phyloP scores from a whole-genome alignment of 2,797 vertebrate genomes.

The Lacerta agilis region DNA sequence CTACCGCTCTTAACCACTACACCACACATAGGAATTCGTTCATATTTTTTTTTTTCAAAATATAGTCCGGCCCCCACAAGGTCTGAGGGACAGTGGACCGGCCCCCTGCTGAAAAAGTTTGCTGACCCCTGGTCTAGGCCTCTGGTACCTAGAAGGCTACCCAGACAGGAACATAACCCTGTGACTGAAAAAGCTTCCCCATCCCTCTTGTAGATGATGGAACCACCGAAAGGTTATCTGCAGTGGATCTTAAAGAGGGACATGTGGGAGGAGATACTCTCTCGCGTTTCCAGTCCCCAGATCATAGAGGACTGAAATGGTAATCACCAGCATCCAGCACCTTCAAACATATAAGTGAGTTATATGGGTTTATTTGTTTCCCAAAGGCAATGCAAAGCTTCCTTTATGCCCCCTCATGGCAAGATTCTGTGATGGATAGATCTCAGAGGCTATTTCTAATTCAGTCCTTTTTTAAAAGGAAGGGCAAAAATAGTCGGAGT shows the following conservation, averaged over 20 bases:
- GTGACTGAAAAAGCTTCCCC: no score
- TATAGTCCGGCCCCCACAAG: no score
- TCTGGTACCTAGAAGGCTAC: no score
- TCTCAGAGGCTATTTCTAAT: not conserved
- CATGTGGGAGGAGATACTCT: not conserved
- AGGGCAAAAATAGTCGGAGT: not conserved
- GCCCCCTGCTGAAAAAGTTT: no score
- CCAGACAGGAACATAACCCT: no score
- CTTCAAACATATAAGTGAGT: not conserved
- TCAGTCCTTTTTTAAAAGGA: not conserved
- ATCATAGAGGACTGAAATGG: not conserved
- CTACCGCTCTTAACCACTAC: no score
- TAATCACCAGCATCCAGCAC: not conserved
- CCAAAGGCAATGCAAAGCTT: not conserved
- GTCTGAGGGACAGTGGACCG: no score
- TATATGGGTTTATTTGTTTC: not conserved
- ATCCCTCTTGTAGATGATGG: not conserved
- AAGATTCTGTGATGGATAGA: not conserved
- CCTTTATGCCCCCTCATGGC: not conserved
- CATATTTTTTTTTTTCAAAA: no score
- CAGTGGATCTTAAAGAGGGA: not conserved
- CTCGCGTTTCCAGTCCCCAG: not conserved
- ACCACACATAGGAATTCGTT: no score
- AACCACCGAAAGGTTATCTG: not conserved
- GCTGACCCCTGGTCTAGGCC: no score